Evolutionary conservation across 2,797 vertebrate species (phyloP).

Genomic region (Anomalospiza imberbis): DNA sequence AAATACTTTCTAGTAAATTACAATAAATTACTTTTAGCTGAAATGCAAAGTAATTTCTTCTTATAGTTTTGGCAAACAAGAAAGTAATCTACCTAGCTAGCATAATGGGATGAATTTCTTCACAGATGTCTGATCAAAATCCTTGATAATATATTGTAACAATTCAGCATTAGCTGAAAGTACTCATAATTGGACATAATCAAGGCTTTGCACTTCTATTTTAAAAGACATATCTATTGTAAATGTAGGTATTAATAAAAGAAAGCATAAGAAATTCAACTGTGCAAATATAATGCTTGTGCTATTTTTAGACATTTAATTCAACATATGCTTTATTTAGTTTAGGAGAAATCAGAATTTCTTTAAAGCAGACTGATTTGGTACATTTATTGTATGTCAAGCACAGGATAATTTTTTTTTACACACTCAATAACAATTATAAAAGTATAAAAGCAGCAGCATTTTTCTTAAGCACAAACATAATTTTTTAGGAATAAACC

Average conservation of each 20-base stretch:
- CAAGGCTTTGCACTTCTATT: not conserved
- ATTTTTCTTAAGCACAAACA: not conserved
- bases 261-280: not conserved
- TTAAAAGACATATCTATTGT: not conserved
- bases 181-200: not conserved
- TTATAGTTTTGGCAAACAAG: not conserved
- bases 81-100: not conserved
- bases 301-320: not conserved
- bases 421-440: not conserved
- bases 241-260: not conserved
- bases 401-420: not conserved
- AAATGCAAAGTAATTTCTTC: not conserved
- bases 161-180: not conserved
- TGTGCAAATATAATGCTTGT: not conserved
- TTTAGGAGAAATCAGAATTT: not conserved
- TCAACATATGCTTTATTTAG: not conserved
- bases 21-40: not conserved
- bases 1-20: not conserved
- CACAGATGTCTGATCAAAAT: conserved; percentile 10
- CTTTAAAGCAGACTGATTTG: not conserved
- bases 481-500: not conserved
- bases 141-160: not conserved
- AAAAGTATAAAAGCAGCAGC: not conserved
- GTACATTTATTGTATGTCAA: not conserved
- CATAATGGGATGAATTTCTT: not conserved